Conservation (phyloP, 2,888 invertebrate genomes). For the Lamellibrachia columna region DNA sequence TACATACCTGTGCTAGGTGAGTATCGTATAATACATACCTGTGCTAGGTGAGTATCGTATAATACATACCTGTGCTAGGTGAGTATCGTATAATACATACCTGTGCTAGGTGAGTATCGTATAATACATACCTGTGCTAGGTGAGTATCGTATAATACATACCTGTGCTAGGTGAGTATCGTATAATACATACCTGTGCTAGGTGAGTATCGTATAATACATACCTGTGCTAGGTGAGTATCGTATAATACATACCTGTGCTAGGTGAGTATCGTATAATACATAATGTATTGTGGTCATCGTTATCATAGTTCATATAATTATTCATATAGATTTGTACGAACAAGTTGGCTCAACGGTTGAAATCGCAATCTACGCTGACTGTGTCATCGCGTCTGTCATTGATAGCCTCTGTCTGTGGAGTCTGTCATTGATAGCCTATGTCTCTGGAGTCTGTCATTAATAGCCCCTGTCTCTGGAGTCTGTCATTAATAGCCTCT, state of each 20-base stretch:
- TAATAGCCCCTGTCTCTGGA: no score
- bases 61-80: constrained; percentile 39
- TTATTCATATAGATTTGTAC: no score
- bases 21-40: no score
- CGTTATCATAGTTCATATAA: not conserved
- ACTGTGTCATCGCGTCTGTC: not conserved
- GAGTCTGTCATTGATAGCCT: no score
- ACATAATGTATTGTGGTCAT: not conserved
- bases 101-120: not conserved
- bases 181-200: constrained; percentile 37
- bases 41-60: no score
- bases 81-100: not conserved
- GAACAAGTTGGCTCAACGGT: no score
- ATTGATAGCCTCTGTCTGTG: no score
- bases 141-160: constrained; percentile 26
- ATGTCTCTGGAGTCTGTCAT: no score
- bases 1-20: no score
- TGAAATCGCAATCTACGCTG: not conserved
- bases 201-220: constrained; percentile 29
- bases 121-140: constrained; percentile 39
- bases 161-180: not conserved
- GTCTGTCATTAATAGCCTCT: no score
- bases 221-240: not conserved
- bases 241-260: not conserved
- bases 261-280: not conserved